phyloP scores from a whole-genome alignment of 1,140 invertebrate species.

The Halesus radiatus region DNA sequence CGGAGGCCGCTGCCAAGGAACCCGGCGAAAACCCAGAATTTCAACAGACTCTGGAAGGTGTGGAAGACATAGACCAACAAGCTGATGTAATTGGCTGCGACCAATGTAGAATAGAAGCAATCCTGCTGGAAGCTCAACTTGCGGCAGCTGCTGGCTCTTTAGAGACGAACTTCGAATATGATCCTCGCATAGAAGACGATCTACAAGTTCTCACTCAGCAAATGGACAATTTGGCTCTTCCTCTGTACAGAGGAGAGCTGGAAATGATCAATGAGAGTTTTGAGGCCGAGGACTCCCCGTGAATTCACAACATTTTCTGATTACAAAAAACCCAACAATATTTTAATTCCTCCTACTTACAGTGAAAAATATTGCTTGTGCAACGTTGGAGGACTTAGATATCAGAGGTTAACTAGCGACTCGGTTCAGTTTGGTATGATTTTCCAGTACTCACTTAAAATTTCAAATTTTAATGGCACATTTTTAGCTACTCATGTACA shows the following conservation, averaged over 20 bases:
- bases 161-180: constrained; percentile 53
- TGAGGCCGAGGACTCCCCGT: constrained; percentile 47
- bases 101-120: constrained; percentile 31
- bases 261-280: constrained; percentile 57
- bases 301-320: background rate
- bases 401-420: no score
- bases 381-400: no score
- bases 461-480: no score
- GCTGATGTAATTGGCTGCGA: background rate
- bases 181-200: constrained; percentile 22
- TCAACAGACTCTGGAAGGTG: background rate
- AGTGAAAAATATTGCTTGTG: no score
- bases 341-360: no score
- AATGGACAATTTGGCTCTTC: constrained; percentile 46
- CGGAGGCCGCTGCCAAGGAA: background rate
- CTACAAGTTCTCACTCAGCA: background rate
- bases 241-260: constrained; percentile 48
- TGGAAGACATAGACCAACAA: background rate
- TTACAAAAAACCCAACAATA: background rate
- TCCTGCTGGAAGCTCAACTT: constrained; percentile 17
- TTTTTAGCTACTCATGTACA: no score
- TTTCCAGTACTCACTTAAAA: no score
- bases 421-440: no score
- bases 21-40: background rate
- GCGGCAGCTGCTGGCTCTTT: constrained; percentile 24